These are phyloP conservation scores for Rhogogaster chlorosoma DNA, from an alignment of 2,888 invertebrate genomes.

Conservation along the genomic window DNA sequence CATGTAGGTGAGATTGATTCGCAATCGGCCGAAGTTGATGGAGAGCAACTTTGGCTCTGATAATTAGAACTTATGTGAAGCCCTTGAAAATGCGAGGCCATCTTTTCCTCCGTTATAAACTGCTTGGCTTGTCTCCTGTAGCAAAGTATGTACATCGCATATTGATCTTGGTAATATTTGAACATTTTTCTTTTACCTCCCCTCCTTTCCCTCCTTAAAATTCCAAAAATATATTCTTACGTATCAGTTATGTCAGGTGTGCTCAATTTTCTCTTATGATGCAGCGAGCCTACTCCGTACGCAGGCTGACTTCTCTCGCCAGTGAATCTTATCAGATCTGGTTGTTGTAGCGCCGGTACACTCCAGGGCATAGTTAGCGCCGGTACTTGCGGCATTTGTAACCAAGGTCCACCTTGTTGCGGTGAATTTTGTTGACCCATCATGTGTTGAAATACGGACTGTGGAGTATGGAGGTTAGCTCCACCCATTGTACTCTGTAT, in stretches of 20 bases:
- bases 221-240: conserved; percentile 59
- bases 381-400: conserved; percentile 69
- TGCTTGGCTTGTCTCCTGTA: conserved; percentile 81
- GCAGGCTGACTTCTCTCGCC: conserved; percentile 63
- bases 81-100: conserved; percentile 89
- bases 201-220: not conserved
- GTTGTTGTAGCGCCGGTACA: conserved; percentile 67
- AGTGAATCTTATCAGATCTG: conserved; percentile 71
- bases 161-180: conserved; percentile 38
- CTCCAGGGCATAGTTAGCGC: conserved; percentile 74
- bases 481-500: conserved; percentile 67
- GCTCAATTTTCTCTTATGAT: conserved; percentile 72
- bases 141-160: not conserved
- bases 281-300: conserved; percentile 57
- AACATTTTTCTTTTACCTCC: not conserved
- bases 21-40: conserved; percentile 63
- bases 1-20: conserved; percentile 64
- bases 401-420: conserved; percentile 67
- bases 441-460: conserved; percentile 74
- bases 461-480: conserved; percentile 71
- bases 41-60: conserved; percentile 57
- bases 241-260: conserved; percentile 63
- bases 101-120: conserved; percentile 90
- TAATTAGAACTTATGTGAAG: conserved; percentile 83
- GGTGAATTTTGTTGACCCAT: conserved; percentile 68